Percentiles rank a stretch among this genome's conserved stretches.
These are phyloP conservation scores for Ptychobarbus kaznakovi DNA, from an alignment of 2,797 vertebrate species.

Conservation along the genomic window DNA sequence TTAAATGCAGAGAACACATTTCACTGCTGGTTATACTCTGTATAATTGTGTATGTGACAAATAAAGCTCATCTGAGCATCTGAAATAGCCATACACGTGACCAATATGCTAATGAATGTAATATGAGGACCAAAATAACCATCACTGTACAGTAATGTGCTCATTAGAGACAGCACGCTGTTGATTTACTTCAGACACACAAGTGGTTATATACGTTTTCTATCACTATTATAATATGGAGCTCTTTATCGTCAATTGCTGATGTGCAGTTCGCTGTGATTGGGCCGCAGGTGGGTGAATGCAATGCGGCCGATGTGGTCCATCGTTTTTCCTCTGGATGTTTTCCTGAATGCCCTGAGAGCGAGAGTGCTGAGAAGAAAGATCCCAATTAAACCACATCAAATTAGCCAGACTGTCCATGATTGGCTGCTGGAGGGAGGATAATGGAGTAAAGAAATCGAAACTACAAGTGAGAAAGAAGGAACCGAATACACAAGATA, in stretches of 20 bases:
- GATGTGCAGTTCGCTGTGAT: conserved; percentile 10
- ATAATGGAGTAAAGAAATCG: conserved; percentile 18
- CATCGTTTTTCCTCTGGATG: conserved; percentile 49
- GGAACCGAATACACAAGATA: conserved; percentile 17
- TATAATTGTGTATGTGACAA: too few relatives aligned
- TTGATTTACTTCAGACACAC: conserved; percentile 64
- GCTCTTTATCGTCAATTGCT: conserved; percentile 27
- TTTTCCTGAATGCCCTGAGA: conserved; percentile 64
- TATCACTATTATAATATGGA: conserved; percentile 54
- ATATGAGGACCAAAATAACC: conserved; percentile 60
- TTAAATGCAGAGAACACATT: too few relatives aligned
- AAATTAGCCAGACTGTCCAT: conserved; percentile 39
- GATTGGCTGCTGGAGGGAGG: conserved; percentile 26
- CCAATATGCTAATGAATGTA: conserved; percentile 38
- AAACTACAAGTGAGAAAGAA: conserved; percentile 13
- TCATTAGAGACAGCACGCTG: conserved; percentile 63
- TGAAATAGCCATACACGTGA: conserved; percentile 50
- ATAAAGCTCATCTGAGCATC: too few relatives aligned
- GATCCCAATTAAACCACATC: conserved; percentile 53
- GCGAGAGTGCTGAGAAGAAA: conserved; percentile 60
- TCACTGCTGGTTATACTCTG: too few relatives aligned
- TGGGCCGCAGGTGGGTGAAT: conserved; percentile 9
- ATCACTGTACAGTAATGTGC: conserved; percentile 74
- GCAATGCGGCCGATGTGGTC: conserved; percentile 15
- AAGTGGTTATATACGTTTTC: conserved; percentile 58